phyloP scores from a whole-genome alignment of 2,888 invertebrate genomes.

The Thymelicus lineola region DNA sequence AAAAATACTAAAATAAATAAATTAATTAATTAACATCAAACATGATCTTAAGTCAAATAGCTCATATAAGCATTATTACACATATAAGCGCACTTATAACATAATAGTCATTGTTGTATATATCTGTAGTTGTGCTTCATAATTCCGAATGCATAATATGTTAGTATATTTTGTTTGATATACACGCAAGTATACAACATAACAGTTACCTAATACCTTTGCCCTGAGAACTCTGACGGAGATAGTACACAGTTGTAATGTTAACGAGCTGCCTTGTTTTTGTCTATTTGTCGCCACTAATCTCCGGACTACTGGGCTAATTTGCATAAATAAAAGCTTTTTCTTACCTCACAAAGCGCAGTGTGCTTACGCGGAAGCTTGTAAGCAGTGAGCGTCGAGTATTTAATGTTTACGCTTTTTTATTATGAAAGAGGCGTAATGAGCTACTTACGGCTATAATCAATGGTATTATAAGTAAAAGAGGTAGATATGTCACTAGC shows the following conservation, averaged over 20 bases:
- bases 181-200: neutral
- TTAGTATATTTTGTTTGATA: too few relatives aligned
- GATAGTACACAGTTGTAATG: slow-evolving; percentile 27
- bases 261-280: slow-evolving; percentile 35
- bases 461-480: too few relatives aligned
- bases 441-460: too few relatives aligned
- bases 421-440: neutral
- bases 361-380: slow-evolving; percentile 21
- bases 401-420: slow-evolving; percentile 2
- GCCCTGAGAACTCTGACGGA: slow-evolving; percentile 20
- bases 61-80: too few relatives aligned
- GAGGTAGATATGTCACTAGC: too few relatives aligned
- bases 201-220: neutral
- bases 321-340: slow-evolving; percentile 39
- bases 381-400: slow-evolving; percentile 6
- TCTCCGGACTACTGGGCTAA: slow-evolving; percentile 34
- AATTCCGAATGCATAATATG: too few relatives aligned
- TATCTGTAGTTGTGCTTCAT: too few relatives aligned
- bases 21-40: too few relatives aligned
- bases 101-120: too few relatives aligned
- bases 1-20: too few relatives aligned
- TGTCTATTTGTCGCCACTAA: slow-evolving; percentile 35
- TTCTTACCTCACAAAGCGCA: slow-evolving; percentile 32
- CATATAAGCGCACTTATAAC: too few relatives aligned
- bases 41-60: too few relatives aligned